Evolutionary conservation across 2,888 invertebrate genomes (phyloP), one percentile per base, ranked within the genome.

Genomic region (Eugnorisma glareosa): DNA sequence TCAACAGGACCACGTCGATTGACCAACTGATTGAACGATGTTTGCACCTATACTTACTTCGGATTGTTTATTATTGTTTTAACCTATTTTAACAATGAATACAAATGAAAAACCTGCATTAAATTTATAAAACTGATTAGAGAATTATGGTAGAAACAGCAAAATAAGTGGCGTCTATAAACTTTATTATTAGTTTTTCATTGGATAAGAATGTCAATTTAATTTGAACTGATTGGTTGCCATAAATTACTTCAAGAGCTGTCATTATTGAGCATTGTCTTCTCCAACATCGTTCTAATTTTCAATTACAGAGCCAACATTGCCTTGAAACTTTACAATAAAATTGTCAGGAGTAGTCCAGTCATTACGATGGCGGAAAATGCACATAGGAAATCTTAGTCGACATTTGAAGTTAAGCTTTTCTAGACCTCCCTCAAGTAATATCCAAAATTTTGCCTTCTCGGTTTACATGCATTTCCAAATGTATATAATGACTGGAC

Each of bases 151-250:
- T 54, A 57, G 57, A 57, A 6, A 7, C 57, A 31, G 59, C 31
- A 1, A 35, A 61, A 35, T 35, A 61, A 21, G 15, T 40, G 31
- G 13, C 48, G 31, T 18, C 68, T 35, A 24, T 40, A 31, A 7
- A 4, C 37, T 40, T 18, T 40, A 5, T 1, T 43, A 45, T 54
- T 37, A 6, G 21, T 43, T 78, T 78, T 45, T 51, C 61, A 77
- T 78, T 77, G 61, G 35, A 4, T 45, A 72, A 6, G 8, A 77
- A 21, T 54, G 57, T 31, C 48, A 63, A 31, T 77, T 82, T 82
- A 82, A 63, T 61, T 67, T 28, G 45, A 10, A 18, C 13, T 67
- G 74, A 81, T 81, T 71, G 40, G 48, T 63, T 28, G 35, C 31
- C 45, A 57, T 77, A 45, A 24, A 45, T 79, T 79, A 69, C 10